phyloP scores from a whole-genome alignment of 2,797 vertebrate species.

The Vireo griseus region DNA sequence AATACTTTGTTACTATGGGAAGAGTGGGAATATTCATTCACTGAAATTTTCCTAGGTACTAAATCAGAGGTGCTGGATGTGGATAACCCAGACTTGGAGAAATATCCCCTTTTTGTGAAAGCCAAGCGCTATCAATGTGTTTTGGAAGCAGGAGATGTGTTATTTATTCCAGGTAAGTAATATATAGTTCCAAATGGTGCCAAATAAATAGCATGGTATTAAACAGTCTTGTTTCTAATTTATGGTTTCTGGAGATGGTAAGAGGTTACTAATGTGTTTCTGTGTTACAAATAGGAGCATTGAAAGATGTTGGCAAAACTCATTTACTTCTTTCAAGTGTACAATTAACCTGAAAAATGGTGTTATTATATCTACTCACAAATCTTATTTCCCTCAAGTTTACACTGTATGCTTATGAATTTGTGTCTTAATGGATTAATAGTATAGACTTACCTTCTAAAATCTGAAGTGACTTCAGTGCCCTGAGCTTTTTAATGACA shows the following conservation, averaged over 20 bases:
- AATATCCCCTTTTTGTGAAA: conserved; percentile 88
- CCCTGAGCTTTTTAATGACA: background rate
- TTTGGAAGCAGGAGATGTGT: conserved; percentile 88
- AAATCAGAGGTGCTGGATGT: conserved; percentile 93
- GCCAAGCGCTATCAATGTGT: conserved; percentile 85
- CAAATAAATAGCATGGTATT: background rate
- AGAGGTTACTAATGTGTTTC: background rate
- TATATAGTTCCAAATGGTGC: background rate
- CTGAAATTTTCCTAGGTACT: conserved; percentile 78
- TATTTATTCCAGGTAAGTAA: conserved; percentile 91
- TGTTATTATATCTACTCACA: background rate
- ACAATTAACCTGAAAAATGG: background rate
- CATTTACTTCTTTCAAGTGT: background rate
- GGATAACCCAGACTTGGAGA: conserved; percentile 84
- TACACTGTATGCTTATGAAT: background rate
- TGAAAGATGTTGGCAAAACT: background rate
- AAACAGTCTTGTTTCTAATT: background rate
- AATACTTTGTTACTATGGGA: background rate
- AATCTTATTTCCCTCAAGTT: background rate
- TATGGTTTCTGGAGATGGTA: background rate
- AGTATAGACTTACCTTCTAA: background rate
- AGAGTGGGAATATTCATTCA: background rate
- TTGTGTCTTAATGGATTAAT: background rate
- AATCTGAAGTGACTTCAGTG: background rate
- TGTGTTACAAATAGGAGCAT: background rate